Evolutionary conservation across 2,797 vertebrate genomes (phyloP).

Genomic region (Poecile montanus): DNA sequence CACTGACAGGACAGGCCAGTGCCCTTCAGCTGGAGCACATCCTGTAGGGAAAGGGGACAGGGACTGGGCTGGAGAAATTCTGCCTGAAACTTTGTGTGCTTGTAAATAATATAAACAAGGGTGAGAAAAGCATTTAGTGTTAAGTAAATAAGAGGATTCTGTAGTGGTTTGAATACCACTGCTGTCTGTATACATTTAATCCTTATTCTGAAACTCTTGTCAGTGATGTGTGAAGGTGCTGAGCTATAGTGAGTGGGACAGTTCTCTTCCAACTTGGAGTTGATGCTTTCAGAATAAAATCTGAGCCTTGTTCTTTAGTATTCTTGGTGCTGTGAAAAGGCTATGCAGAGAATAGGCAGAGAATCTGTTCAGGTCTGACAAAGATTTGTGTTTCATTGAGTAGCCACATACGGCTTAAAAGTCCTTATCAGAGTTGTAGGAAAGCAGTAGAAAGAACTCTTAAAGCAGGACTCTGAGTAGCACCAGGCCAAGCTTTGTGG

Average conservation of each 20-base stretch:
- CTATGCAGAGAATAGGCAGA: not conserved
- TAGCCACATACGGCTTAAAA: accelerated
- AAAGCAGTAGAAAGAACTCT: not conserved
- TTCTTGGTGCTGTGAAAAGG: not conserved
- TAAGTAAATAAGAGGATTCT: not conserved
- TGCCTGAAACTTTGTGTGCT: not conserved
- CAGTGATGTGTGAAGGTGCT: not conserved
- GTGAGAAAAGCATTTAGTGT: not conserved
- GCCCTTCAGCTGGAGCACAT: not conserved
- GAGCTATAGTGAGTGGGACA: not conserved
- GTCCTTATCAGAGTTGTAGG: not conserved
- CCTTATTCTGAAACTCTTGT: not conserved
- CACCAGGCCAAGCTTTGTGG: not conserved
- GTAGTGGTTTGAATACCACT: not conserved
- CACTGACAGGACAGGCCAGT: not conserved
- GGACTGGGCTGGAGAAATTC: not conserved
- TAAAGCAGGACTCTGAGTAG: not conserved
- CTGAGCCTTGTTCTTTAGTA: not conserved
- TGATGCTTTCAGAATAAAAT: not conserved
- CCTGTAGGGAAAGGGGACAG: not conserved
- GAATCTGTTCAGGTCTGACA: not conserved
- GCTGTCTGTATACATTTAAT: not conserved
- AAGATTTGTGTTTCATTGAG: not conserved
- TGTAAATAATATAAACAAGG: not conserved
- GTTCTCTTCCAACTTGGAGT: not conserved